phyloP scores from a whole-genome alignment of 1,140 invertebrate genomes.

The Drosophila paulistorum region DNA sequence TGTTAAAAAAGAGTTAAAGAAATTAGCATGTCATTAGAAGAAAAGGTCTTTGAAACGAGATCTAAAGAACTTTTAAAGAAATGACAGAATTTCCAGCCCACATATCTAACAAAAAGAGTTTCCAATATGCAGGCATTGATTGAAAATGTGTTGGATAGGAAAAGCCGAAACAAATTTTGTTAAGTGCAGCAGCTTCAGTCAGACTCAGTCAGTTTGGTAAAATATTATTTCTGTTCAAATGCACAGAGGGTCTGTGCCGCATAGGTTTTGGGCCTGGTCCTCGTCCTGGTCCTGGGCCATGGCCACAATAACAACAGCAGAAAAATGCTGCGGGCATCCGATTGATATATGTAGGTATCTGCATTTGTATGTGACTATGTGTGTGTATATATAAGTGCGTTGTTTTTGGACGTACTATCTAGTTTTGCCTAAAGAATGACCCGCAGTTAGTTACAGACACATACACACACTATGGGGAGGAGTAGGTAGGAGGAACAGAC shows the following conservation, averaged over 20 bases:
- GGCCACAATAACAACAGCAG: neutral
- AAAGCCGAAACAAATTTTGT: neutral
- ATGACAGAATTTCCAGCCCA: no score
- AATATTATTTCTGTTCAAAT: slow-evolving; percentile 66
- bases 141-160: no score
- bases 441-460: slow-evolving; percentile 64
- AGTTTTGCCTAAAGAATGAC: slow-evolving; percentile 31
- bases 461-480: slow-evolving; percentile 18
- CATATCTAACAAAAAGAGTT: no score
- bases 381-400: slow-evolving; percentile 21
- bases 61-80: no score
- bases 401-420: slow-evolving; percentile 28
- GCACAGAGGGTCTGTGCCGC: slow-evolving; percentile 30
- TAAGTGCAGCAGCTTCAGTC: slow-evolving; percentile 2
- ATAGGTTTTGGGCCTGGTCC: neutral
- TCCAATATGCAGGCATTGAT: no score
- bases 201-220: slow-evolving; percentile 7
- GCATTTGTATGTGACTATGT: slow-evolving; percentile 32
- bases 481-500: slow-evolving; percentile 18
- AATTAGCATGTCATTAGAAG: no score
- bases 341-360: slow-evolving; percentile 49
- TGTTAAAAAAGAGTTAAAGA: no score
- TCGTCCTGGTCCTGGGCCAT: neutral
- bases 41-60: no score
- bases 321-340: slow-evolving; percentile 50